Evolutionary conservation across 2,888 invertebrate genomes (phyloP), one percentile per base, ranked within the genome.

Genomic region (Punctoribates punctum): DNA sequence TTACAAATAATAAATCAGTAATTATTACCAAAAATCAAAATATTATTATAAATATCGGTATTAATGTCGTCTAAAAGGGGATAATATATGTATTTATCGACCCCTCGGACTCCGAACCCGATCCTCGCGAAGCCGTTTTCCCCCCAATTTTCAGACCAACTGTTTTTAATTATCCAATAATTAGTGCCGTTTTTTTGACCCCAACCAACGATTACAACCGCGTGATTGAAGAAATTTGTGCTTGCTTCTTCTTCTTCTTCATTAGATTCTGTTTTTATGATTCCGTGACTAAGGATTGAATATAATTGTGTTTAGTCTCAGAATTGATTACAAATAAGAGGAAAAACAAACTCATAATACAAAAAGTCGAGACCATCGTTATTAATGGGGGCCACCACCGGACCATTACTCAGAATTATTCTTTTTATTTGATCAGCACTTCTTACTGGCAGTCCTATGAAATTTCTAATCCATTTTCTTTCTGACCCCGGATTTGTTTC

Each of bases 91-190:
- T 74, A 74, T 3, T 29, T 8, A 67, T 57, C n/a, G 1, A 74
- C 25, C 2, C 74, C 60, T 8, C 74, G 65, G 17, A 57, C 65
- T 15, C 60, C 74, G 17, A 8, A 29, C 6, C 11, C 29, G 6
- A 74, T 60, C n/a, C 42, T 15, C 11, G 74, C 74, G 34, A 57
- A 74, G 1, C 74, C 74, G 5, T 38, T n/a, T 27, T 74, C 34
- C 5, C 74, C 74, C 74, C 74, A 74, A 15, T 38, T 11, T 13
- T 51, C n/a, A 15, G 65, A 67, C 74, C 74, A 74, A 42, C 60
- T 62, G 20, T 74, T 74, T 34, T 74, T 74, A 4, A 74, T n/a
- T 17, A 65, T 74, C 74, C 74, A 74, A 57, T 74, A 74, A 15
- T 57, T 34, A 20, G 54, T 74, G 34, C 34, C 29, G 57, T 74